Evolutionary conservation across 2,888 invertebrate species (phyloP), one percentile per base, ranked within the genome.

Genomic region (Leucophenga maculata): DNA sequence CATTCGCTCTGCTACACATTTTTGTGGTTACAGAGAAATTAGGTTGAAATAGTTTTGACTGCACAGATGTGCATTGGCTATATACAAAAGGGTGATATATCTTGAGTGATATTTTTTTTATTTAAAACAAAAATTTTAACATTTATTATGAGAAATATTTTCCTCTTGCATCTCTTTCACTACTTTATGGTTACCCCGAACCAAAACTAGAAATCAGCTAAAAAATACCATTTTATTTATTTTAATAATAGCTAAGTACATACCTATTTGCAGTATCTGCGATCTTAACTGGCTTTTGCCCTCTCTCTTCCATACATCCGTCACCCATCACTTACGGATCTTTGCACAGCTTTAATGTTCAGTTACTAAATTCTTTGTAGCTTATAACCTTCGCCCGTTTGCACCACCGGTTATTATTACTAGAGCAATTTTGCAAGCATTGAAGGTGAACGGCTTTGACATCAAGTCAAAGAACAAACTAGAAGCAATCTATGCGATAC

Each of bases 361-460:
- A 59, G 14, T 59, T 59, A 3, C 32, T 32, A 32, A 46, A n/a
- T 46, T 14, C n/a, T 13, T 4, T 46, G 2, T 46, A 46, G 46
- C 14, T 46, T 26, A 14, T 32, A 32, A 59, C 59, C 59, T 59
- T 59, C 59, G 32, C 59, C 32, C 32, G 26, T 4, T 26, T n/a
- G n/a, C n/a, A n/a, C 32, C 59, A 59, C 32, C 16, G 32, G 59
- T 59, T 59, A 59, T 59, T 32, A 32, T 31, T 32, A 32, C 59
- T 59, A 59, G 26, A 26, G 26, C 26, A 26, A 26, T 26, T 26
- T 26, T 31, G 16, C 31, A 59, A 59, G 32, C 59, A 32, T 3
- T 32, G 59, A 59, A 59, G 59, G 59, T 59, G 18, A 59, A 59
- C 59, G 59, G 32, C 31, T 32, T 32, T 59, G 59, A 59, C 39